phyloP scores from a whole-genome alignment of 2,797 vertebrate genomes.

The Morus bassanus region DNA sequence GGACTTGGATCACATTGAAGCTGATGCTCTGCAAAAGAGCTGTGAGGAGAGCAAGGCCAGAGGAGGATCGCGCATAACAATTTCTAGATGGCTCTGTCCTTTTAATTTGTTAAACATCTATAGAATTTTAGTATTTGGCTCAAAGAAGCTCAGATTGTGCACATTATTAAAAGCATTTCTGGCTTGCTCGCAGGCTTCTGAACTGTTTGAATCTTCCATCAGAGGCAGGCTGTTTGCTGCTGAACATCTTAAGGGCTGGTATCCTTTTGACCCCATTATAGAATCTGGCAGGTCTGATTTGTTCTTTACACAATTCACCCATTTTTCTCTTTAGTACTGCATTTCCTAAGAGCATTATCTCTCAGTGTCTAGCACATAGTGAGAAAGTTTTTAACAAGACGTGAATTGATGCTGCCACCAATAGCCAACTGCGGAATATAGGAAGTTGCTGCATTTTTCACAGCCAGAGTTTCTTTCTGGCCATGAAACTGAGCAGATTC shows the following conservation, averaged over 20 bases:
- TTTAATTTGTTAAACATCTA: not conserved
- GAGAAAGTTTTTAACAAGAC: not conserved
- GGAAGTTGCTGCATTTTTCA: not conserved
- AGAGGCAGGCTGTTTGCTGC: not conserved
- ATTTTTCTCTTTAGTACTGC: not conserved
- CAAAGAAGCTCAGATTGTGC: not conserved
- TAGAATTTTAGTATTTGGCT: not conserved
- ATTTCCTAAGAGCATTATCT: not conserved
- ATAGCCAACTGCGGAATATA: not conserved
- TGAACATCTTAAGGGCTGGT: not conserved
- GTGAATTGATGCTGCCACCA: not conserved
- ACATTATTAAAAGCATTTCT: not conserved
- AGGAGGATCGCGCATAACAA: accelerated
- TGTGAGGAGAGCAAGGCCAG: not conserved
- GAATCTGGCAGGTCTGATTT: constrained; percentile 2
- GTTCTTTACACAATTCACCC: not conserved
- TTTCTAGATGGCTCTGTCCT: not conserved
- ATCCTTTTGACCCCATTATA: not conserved
- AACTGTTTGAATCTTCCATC: not conserved
- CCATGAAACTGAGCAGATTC: not conserved
- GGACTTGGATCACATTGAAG: not conserved
- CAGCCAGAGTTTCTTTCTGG: not conserved
- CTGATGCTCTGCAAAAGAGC: not conserved
- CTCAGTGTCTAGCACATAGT: not conserved
- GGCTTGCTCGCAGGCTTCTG: not conserved